Conservation (phyloP, 2,797 vertebrate genomes). For the Mormyrops boulengeri region DNA sequence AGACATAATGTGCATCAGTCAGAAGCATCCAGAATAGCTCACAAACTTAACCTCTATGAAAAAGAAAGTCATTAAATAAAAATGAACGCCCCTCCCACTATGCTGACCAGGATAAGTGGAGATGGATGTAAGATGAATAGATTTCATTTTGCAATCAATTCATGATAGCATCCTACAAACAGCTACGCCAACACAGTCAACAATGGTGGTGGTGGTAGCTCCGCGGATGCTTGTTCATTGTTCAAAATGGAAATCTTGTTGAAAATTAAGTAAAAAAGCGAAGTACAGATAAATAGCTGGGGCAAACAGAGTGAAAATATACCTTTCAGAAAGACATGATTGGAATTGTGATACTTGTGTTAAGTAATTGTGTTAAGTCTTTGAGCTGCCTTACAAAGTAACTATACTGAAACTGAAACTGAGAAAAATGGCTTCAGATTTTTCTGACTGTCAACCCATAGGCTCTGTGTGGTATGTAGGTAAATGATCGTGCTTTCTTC, state of each 20-base stretch:
- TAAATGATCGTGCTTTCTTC: background rate
- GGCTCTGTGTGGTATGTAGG: background rate
- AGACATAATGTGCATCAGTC: background rate
- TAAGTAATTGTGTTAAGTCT: background rate
- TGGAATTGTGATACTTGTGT: background rate
- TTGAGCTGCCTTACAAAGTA: background rate
- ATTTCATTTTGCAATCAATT: background rate
- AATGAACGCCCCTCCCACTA: background rate
- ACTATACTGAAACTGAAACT: background rate
- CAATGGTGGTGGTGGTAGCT: background rate
- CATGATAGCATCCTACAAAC: background rate
- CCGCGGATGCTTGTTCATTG: background rate
- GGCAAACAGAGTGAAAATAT: background rate
- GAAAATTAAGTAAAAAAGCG: background rate
- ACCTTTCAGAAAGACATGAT: background rate
- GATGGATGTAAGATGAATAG: background rate
- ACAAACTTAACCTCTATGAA: background rate
- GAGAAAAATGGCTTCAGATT: background rate
- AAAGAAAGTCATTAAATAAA: background rate
- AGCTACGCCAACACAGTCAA: background rate
- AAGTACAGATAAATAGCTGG: background rate
- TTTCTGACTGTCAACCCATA: background rate
- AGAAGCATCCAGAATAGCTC: background rate
- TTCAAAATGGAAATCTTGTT: background rate
- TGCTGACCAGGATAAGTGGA: background rate